Percentiles rank a stretch among this genome's conserved stretches.
Evolutionary conservation across 1,140 invertebrate genomes (phyloP).

Genomic region (Sminthurides bifidus): DNA sequence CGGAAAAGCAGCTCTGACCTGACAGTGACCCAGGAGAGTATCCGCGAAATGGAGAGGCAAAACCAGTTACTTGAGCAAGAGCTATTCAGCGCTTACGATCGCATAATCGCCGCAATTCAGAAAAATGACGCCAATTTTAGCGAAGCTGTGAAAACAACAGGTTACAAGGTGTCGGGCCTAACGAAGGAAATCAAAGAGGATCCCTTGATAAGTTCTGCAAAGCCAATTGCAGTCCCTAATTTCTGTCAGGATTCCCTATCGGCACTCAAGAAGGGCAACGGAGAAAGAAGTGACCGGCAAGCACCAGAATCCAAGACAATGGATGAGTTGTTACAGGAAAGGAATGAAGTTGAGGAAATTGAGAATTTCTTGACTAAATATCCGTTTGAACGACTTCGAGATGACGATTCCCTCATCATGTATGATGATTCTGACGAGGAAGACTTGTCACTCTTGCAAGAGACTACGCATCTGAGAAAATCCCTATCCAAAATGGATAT

Average conservation of each 20-base stretch:
- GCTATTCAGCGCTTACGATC: slow-evolving; percentile 8
- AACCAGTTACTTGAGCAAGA: neutral
- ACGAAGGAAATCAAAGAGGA: neutral
- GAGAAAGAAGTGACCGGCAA: neutral
- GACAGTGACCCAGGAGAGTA: too few species aligned
- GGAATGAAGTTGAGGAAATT: slow-evolving; percentile 8
- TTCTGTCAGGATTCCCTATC: neutral
- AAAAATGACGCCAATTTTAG: neutral
- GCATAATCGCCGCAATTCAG: neutral
- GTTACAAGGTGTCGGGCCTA: neutral
- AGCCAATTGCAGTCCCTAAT: neutral
- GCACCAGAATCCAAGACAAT: neutral
- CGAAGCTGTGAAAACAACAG: neutral
- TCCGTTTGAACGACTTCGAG: slow-evolving; percentile 3
- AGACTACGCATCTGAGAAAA: too few species aligned
- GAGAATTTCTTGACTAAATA: slow-evolving; percentile 8
- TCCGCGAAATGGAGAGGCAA: neutral
- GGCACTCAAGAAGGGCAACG: neutral
- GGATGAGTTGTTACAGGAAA: slow-evolving; percentile 2
- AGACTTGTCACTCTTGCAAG: too few species aligned
- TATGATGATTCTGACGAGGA: neutral
- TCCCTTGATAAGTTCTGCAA: neutral
- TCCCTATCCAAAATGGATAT: too few species aligned
- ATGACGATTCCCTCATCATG: neutral
- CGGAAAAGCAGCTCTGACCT: neutral